These are phyloP conservation scores for Drosophila robusta DNA, from an alignment of 2,888 invertebrate species.

Conservation along the genomic window DNA sequence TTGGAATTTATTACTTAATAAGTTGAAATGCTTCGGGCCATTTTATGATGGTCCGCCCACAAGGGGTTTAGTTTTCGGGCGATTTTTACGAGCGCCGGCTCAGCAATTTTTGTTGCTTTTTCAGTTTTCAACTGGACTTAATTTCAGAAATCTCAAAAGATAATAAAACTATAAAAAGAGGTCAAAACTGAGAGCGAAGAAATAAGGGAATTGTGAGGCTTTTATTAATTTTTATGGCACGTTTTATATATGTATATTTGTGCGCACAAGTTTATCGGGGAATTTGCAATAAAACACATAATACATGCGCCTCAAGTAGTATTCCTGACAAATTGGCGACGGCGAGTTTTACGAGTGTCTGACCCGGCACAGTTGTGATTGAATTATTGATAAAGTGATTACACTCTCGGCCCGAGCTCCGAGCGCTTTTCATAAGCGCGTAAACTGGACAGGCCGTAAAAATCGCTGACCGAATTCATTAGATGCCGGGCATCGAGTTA, in stretches of 20 bases:
- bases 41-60: conserved; percentile 23
- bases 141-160: conserved; percentile 39
- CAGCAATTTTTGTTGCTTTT: conserved; percentile 57
- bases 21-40: conserved; percentile 60
- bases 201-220: conserved; percentile 23
- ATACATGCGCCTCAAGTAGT: conserved; percentile 52
- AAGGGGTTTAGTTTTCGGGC: conserved; percentile 2
- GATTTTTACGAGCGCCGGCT: conserved; percentile 72
- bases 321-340: conserved; percentile 58
- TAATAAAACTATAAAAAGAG: conserved; percentile 76
- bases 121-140: conserved; percentile 38
- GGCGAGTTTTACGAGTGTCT: conserved; percentile 68
- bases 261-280: conserved; percentile 52
- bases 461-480: conserved; percentile 63
- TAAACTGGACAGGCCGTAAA: conserved; percentile 49
- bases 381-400: conserved; percentile 81
- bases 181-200: conserved; percentile 4
- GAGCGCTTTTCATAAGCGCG: conserved; percentile 45
- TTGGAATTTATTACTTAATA: conserved; percentile 81
- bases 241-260: conserved; percentile 69
- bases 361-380: conserved; percentile 59
- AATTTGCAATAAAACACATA: conserved; percentile 70
- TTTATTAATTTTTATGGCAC: conserved; percentile 78
- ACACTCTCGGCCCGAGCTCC: conserved; percentile 49
- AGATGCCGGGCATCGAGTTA: conserved; percentile 44